A percentile compares a stretch with the other conserved stretches of the same genome.
phyloP scores from a whole-genome alignment of 2,888 invertebrate species.

The Agrotis clavis region DNA sequence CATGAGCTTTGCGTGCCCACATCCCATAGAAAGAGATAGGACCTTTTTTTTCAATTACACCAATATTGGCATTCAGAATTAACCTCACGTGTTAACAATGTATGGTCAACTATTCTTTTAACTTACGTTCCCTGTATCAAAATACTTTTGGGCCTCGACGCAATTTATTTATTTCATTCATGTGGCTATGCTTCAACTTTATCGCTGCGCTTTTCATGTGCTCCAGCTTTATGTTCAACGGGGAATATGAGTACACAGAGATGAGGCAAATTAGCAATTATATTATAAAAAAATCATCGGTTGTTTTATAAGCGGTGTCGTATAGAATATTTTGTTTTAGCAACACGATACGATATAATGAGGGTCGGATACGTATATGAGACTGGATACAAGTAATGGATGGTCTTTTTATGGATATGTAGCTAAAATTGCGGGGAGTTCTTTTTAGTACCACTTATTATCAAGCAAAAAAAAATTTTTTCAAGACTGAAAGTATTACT shows the following conservation, averaged over 20 bases:
- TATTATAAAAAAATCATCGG: constrained; percentile 83
- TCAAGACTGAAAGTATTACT: not conserved
- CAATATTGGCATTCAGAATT: too few relatives aligned
- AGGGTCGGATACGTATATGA: constrained; percentile 62
- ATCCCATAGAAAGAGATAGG: too few relatives aligned
- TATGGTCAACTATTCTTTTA: too few relatives aligned
- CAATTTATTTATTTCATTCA: too few relatives aligned
- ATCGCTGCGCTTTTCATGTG: constrained; percentile 18
- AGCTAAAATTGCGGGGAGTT: not conserved
- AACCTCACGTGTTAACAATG: too few relatives aligned
- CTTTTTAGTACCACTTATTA: not conserved
- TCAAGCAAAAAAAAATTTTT: too few relatives aligned
- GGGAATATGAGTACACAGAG: constrained; percentile 71
- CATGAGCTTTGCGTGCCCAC: too few relatives aligned
- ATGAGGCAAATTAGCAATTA: constrained; percentile 88
- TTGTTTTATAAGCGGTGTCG: constrained; percentile 81
- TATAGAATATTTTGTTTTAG: constrained; percentile 76
- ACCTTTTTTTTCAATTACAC: too few relatives aligned
- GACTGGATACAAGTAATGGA: constrained; percentile 41
- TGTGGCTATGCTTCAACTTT: too few relatives aligned
- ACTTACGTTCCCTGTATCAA: too few relatives aligned
- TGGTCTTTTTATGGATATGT: constrained; percentile 1
- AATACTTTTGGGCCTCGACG: too few relatives aligned
- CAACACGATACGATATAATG: constrained; percentile 70
- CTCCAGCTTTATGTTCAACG: constrained; percentile 52